phyloP scores from a whole-genome alignment of 2,888 invertebrate genomes.

The Rhagium mordax region DNA sequence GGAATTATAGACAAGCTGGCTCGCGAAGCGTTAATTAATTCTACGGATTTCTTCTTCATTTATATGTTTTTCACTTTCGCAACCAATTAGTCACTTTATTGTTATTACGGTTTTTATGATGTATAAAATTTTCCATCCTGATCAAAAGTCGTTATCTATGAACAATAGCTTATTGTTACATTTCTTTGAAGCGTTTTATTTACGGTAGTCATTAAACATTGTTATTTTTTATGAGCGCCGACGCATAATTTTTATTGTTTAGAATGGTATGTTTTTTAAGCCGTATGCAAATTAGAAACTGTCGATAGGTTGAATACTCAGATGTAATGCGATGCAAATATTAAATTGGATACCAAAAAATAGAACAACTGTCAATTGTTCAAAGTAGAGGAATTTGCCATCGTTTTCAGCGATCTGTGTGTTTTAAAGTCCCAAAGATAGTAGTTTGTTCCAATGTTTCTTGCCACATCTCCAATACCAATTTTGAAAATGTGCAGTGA shows the following conservation, averaged over 20 bases:
- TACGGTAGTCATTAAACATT: background rate
- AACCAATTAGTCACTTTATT: conserved; percentile 11
- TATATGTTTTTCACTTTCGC: conserved; percentile 5
- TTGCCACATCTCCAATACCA: too few species aligned
- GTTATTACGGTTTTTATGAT: conserved; percentile 20
- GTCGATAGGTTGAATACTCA: background rate
- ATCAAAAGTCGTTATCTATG: conserved; percentile 7
- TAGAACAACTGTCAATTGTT: too few species aligned
- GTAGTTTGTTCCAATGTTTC: too few species aligned
- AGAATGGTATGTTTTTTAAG: background rate
- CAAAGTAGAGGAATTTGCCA: too few species aligned
- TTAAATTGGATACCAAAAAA: background rate
- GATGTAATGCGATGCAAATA: background rate
- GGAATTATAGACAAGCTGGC: background rate
- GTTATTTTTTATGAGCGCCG: background rate
- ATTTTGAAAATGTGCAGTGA: too few species aligned
- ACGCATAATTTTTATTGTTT: background rate
- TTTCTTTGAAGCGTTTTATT: background rate
- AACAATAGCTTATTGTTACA: conserved; percentile 27
- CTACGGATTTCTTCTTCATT: background rate
- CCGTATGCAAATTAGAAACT: background rate
- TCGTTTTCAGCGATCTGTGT: too few species aligned
- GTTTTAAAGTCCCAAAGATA: too few species aligned
- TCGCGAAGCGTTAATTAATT: background rate
- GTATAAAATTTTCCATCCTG: conserved; percentile 19